These are phyloP conservation scores for Odontomyia ornata DNA, from an alignment of 2,888 invertebrate genomes.

Conservation along the genomic window DNA sequence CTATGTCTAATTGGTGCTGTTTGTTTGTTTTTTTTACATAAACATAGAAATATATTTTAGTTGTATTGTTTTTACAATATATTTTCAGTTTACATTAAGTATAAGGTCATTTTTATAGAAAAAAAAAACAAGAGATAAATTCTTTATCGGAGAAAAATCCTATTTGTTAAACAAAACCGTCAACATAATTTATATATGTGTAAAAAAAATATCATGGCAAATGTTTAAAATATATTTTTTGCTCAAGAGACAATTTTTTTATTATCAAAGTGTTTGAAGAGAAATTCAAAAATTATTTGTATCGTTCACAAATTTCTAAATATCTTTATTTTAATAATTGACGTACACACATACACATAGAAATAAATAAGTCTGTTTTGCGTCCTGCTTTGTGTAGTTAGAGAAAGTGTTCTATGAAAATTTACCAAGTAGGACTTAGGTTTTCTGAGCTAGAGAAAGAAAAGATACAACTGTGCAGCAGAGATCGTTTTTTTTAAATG, in stretches of 20 bases:
- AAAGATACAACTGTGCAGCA: neutral
- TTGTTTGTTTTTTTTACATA: constrained; percentile 28
- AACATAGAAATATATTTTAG: constrained; percentile 4
- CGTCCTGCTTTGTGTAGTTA: constrained; percentile 6
- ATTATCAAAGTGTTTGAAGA: too few species aligned
- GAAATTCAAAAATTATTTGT: too few species aligned
- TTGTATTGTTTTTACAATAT: constrained; percentile 6
- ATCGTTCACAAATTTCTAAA: neutral
- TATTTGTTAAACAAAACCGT: neutral
- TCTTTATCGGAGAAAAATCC: neutral
- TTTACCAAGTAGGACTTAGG: neutral
- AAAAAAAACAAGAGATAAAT: neutral
- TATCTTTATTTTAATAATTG: neutral
- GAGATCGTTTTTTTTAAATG: constrained; percentile 16
- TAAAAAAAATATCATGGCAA: too few species aligned
- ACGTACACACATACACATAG: neutral
- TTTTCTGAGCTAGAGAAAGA: neutral
- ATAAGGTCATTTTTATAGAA: neutral
- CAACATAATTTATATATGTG: neutral
- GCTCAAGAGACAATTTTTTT: too few species aligned
- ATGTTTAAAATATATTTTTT: too few species aligned
- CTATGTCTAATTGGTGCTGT: constrained; percentile 36
- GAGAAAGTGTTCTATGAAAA: neutral
- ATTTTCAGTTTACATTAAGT: neutral
- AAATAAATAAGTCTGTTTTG: neutral